Base-by-base conservation (phyloP, 2,888 invertebrate genomes). In the Neoascia interrupta region DNA sequence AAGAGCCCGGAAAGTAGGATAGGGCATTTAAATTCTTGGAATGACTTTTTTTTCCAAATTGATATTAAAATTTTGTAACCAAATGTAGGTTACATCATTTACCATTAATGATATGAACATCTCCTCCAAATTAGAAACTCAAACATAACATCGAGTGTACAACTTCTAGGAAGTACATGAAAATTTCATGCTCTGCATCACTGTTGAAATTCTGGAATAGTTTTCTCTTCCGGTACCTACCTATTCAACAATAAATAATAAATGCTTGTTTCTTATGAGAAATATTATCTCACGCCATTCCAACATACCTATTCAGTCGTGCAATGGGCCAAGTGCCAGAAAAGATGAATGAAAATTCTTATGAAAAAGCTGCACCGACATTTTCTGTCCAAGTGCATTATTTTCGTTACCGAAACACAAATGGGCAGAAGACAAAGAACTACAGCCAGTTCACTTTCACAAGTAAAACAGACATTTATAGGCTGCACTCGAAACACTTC, bases 291-390 rank as follows among this genome's bases (percentile, higher is more conserved):
- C 31, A 31, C 54, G 31, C 56, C 31, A 56, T 56, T 47, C 23
- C 53, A 53, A 43, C 51, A 51, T 31, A 26, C 37, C 39, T 13
- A 18, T 41, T 36, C 49, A 26, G 5, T 19, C 15, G 21, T 58
- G 58, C 36, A 68, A 21, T 68, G 58, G 68, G 69, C 69, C 21
- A 51, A 51, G 36, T 69, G 69, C 69, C 61, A 70, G 26, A 26
- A 43, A 61, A 37, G 61, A 70, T 70, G 45, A 70, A 70, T 70
- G 51, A 47, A 61, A 61, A 70, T 60, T 51, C 53, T 70, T 70
- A 53, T 70, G 23, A 10, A 21, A 61, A 70, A 26, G n/a, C 19
- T 45, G 16, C 41, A 49, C 47, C 16, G 13, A 16, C 39, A 23
- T 47, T 36, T 36, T 16, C 16, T 6, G 31, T 41, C 10, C 28